These are phyloP conservation scores for Neoascia interrupta DNA, from an alignment of 2,888 invertebrate genomes.

Conservation along the genomic window DNA sequence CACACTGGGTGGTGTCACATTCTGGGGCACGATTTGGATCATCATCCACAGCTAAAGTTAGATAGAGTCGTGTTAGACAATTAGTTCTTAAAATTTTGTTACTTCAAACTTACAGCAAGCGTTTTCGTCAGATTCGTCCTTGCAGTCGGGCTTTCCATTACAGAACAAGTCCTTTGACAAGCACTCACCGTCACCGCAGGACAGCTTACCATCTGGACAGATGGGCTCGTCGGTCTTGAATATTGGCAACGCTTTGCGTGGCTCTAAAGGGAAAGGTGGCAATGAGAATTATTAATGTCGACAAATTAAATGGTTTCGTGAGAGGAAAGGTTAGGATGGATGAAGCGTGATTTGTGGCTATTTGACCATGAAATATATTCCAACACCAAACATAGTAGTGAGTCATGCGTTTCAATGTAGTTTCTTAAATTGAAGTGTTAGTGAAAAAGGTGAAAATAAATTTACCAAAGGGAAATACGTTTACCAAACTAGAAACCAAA, in stretches of 20 bases:
- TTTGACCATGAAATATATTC: too few species aligned
- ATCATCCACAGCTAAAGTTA: constrained; percentile 87
- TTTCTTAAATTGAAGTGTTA: too few species aligned
- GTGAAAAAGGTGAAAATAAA: background rate
- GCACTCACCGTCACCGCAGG: constrained; percentile 95
- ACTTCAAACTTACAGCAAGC: constrained; percentile 90
- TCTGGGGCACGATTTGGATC: constrained; percentile 96
- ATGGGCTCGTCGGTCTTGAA: constrained; percentile 96
- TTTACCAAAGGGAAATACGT: too few species aligned
- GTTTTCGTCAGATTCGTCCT: constrained; percentile 96
- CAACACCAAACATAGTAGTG: too few species aligned
- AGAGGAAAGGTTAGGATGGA: constrained; percentile 30
- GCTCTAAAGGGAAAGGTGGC: constrained; percentile 83
- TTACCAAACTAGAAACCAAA: too few species aligned
- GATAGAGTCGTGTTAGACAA: background rate
- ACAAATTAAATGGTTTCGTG: background rate
- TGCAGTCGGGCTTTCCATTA: constrained; percentile 94
- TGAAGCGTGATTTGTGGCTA: constrained; percentile 24
- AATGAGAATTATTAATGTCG: background rate
- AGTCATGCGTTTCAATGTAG: too few species aligned
- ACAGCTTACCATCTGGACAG: constrained; percentile 93
- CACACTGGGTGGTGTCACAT: constrained; percentile 93
- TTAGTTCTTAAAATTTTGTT: background rate
- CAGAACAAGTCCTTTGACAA: constrained; percentile 95
- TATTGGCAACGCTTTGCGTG: constrained; percentile 92